A percentile compares a stretch with the other conserved stretches of the same genome.
phyloP scores from a whole-genome alignment of 2,797 vertebrate genomes.

The Sylvia borin region DNA sequence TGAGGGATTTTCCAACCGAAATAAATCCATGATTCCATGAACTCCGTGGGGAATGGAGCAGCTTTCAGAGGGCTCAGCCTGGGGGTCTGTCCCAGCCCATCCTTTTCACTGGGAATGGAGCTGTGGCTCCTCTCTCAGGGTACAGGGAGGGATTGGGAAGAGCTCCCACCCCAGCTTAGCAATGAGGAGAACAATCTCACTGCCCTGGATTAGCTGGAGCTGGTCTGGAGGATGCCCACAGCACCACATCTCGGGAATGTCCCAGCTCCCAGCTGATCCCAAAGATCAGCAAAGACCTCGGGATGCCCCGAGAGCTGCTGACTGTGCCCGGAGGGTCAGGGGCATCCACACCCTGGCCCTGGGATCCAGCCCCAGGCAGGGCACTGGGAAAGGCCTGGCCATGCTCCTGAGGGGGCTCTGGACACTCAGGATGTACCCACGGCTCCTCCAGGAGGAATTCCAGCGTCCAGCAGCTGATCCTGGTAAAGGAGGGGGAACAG shows the following conservation, averaged over 20 bases:
- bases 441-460: neutral
- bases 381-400: neutral
- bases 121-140: neutral
- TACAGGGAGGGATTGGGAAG: neutral
- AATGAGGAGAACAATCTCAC: neutral
- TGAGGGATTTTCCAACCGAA: neutral
- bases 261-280: neutral
- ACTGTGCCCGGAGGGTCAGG: fast-evolving
- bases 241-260: neutral
- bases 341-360: neutral
- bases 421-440: fast-evolving
- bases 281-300: neutral
- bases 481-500: fast-evolving
- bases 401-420: neutral
- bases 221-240: neutral
- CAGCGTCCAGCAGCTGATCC: neutral
- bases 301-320: fast-evolving
- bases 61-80: neutral
- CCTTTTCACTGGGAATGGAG: neutral
- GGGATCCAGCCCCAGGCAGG: neutral
- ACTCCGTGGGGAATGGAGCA: neutral
- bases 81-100: no score
- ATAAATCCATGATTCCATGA: neutral
- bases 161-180: neutral
- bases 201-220: neutral